A percentile compares a stretch with the other conserved stretches of the same genome.
phyloP scores from a whole-genome alignment of 2,797 vertebrate genomes.

The Rhinoraja longicauda region DNA sequence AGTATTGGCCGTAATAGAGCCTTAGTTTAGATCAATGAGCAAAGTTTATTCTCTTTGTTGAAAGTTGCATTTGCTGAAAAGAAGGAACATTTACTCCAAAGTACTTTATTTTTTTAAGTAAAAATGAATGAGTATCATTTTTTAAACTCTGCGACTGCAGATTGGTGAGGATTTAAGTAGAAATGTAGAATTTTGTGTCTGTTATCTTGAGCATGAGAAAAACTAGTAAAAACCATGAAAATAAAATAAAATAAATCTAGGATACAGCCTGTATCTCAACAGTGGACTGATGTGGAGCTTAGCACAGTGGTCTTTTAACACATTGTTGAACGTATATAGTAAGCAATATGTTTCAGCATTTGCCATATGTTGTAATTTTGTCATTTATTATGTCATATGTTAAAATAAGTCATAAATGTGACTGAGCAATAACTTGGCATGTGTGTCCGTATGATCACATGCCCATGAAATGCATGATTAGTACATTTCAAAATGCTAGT shows the following conservation, averaged over 20 bases:
- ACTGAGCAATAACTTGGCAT: neutral
- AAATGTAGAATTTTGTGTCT: neutral
- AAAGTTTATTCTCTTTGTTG: neutral
- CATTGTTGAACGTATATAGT: neutral
- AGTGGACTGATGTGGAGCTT: neutral
- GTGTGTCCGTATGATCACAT: neutral
- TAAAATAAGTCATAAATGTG: neutral
- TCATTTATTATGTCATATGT: neutral
- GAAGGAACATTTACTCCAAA: neutral
- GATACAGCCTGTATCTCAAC: neutral
- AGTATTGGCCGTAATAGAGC: neutral
- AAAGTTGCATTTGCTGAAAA: neutral
- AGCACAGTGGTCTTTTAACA: neutral
- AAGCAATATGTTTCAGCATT: neutral
- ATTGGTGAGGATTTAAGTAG: neutral
- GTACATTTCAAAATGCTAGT: neutral
- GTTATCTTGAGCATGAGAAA: neutral
- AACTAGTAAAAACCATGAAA: neutral
- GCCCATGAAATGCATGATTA: neutral
- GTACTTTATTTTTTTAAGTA: neutral
- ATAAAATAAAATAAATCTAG: neutral
- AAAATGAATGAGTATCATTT: neutral
- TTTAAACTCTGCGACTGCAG: neutral
- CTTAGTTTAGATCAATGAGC: neutral
- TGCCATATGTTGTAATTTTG: neutral